phyloP scores from a whole-genome alignment of 1,140 invertebrate genomes.

The Drosophila guanche region DNA sequence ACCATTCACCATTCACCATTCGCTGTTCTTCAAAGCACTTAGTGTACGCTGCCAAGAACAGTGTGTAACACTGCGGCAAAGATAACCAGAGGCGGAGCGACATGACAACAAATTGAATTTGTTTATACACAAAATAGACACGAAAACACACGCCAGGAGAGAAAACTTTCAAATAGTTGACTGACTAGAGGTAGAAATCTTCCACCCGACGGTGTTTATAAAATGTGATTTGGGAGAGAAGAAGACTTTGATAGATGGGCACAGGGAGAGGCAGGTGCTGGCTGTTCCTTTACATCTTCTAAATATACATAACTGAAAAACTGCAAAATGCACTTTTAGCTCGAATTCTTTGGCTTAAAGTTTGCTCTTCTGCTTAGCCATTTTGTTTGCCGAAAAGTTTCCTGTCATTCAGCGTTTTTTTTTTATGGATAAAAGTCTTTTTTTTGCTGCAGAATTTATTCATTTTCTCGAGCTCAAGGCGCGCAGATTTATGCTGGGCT shows the following conservation, averaged over 20 bases:
- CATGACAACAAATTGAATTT: conserved; percentile 74
- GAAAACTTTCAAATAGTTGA: conserved; percentile 49
- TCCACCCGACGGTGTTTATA: conserved; percentile 34
- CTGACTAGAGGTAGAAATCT: conserved; percentile 12
- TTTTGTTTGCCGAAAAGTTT: conserved; percentile 48
- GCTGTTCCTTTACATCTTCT: no score
- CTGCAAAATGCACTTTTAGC: conserved; percentile 36
- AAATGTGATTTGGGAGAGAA: conserved; percentile 30
- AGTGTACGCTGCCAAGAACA: conserved; percentile 27
- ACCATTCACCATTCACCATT: not conserved
- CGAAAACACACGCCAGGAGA: conserved; percentile 31
- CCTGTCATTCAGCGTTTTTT: conserved; percentile 32
- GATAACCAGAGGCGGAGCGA: conserved; percentile 42
- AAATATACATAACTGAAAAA: conserved; percentile 20
- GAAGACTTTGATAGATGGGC: not conserved
- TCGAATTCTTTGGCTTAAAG: conserved; percentile 51
- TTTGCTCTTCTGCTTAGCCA: conserved; percentile 34
- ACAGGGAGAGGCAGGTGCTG: not conserved
- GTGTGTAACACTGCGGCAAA: conserved; percentile 1
- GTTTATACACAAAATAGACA: conserved; percentile 50
- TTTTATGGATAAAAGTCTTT: not conserved
- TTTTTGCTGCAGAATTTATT: not conserved
- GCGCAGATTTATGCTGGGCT: not conserved
- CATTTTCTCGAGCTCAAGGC: not conserved
- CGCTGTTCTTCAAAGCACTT: conserved; percentile 34